Percentiles rank a stretch among this genome's conserved stretches.
Conservation (phyloP, 1,140 invertebrate species). For the Rhynchophorus ferrugineus region DNA sequence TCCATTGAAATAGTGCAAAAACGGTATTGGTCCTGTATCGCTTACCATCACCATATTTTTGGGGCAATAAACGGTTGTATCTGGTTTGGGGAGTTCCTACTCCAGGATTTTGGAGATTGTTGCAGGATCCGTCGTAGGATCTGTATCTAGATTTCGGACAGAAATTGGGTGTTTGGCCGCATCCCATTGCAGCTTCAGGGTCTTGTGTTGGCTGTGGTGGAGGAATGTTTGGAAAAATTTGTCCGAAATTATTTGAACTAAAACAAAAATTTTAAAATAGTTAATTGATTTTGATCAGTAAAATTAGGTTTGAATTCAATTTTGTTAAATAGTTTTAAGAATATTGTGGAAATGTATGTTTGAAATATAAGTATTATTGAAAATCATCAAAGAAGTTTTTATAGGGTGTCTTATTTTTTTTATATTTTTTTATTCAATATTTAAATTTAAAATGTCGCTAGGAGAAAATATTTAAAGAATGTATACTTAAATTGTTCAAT, state of each 20-base stretch:
- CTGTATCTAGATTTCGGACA: slow-evolving; percentile 57
- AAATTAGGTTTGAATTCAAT: background rate
- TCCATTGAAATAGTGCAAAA: slow-evolving; percentile 1
- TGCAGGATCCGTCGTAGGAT: slow-evolving; percentile 77
- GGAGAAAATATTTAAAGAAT: no score
- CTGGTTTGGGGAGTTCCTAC: slow-evolving; percentile 68
- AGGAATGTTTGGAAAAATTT: slow-evolving; percentile 10
- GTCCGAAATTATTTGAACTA: slow-evolving; percentile 1
- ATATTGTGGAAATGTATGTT: background rate
- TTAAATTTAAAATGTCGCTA: no score
- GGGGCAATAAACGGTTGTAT: slow-evolving; percentile 55
- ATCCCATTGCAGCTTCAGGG: slow-evolving; percentile 34
- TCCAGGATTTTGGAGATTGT: slow-evolving; percentile 64
- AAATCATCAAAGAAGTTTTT: no score
- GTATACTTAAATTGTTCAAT: no score
- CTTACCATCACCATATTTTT: slow-evolving; percentile 76
- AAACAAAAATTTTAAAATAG: background rate
- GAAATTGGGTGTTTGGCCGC: slow-evolving; percentile 38
- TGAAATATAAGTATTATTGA: no score
- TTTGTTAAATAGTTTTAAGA: slow-evolving; percentile 1
- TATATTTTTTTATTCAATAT: no score
- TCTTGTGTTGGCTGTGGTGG: slow-evolving; percentile 30
- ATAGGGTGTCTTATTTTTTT: no score
- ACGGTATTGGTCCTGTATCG: no score
- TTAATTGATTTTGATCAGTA: background rate